phyloP scores from a whole-genome alignment of 2,113 vertebrate genomes.

The Leptodactylus fuscus region DNA sequence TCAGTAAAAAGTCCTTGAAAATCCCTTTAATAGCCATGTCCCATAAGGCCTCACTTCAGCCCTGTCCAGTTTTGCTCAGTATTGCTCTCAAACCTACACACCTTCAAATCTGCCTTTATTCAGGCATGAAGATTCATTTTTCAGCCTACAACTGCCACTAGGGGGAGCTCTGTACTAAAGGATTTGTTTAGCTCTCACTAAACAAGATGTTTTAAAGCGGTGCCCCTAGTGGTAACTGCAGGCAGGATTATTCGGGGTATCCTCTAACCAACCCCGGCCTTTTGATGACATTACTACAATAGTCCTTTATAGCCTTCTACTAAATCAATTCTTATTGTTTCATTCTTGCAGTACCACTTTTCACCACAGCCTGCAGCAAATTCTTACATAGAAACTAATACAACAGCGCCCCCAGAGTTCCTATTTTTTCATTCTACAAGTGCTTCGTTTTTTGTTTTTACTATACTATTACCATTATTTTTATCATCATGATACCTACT shows the following conservation, averaged over 20 bases:
- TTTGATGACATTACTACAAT: too few species aligned
- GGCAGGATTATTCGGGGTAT: too few species aligned
- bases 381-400: not conserved
- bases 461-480: not conserved
- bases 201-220: too few species aligned
- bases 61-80: too few species aligned
- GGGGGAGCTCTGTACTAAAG: not conserved
- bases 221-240: too few species aligned
- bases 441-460: not conserved
- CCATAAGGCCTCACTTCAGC: too few species aligned
- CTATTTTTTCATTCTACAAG: not conserved
- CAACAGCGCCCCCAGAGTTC: not conserved
- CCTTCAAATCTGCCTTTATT: too few species aligned
- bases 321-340: too few species aligned
- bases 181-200: not conserved
- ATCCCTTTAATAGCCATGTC: not conserved
- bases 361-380: not conserved
- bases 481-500: not conserved
- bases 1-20: not conserved
- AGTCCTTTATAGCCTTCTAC: too few species aligned
- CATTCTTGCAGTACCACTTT: conserved; percentile 5
- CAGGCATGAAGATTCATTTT: not conserved
- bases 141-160: not conserved
- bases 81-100: too few species aligned
- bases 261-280: too few species aligned